Conservation (phyloP, 2,888 invertebrate genomes). For the Lasioglossum morio region DNA sequence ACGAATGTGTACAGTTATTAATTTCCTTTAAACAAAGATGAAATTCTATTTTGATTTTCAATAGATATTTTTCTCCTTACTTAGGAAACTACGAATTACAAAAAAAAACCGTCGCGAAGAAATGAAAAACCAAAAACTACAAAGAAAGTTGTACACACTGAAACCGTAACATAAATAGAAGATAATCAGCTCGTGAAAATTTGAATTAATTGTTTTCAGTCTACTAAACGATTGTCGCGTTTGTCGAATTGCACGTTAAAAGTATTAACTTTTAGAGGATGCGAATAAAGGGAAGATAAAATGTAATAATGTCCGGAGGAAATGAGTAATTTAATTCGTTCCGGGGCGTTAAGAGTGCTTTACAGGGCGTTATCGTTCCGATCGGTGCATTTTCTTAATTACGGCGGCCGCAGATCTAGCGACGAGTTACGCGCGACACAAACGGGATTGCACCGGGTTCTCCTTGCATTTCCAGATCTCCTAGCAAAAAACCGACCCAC, state of each 20-base stretch:
- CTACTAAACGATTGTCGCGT: not conserved
- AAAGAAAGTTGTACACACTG: no score
- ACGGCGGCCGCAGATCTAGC: not conserved
- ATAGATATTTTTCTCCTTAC: no score
- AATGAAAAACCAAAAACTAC: no score
- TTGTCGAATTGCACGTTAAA: not conserved
- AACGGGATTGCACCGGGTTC: not conserved
- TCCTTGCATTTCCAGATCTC: slow-evolving; percentile 5
- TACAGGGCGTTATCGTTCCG: slow-evolving; percentile 12
- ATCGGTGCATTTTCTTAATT: slow-evolving; percentile 34
- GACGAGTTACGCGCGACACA: slow-evolving; percentile 17
- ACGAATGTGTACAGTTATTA: no score
- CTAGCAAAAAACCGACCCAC: slow-evolving; percentile 8
- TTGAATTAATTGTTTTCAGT: not conserved
- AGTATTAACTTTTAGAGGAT: slow-evolving; percentile 1
- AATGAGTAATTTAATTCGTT: not conserved
- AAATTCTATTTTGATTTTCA: no score
- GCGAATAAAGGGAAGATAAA: not conserved
- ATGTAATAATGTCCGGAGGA: not conserved
- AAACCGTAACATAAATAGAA: not conserved
- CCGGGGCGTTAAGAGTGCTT: not conserved
- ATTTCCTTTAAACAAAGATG: no score
- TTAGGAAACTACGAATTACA: no score
- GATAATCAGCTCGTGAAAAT: not conserved
- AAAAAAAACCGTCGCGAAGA: no score